Conservation (phyloP, 1,140 invertebrate species). For the Macrocentrus cingulum region DNA sequence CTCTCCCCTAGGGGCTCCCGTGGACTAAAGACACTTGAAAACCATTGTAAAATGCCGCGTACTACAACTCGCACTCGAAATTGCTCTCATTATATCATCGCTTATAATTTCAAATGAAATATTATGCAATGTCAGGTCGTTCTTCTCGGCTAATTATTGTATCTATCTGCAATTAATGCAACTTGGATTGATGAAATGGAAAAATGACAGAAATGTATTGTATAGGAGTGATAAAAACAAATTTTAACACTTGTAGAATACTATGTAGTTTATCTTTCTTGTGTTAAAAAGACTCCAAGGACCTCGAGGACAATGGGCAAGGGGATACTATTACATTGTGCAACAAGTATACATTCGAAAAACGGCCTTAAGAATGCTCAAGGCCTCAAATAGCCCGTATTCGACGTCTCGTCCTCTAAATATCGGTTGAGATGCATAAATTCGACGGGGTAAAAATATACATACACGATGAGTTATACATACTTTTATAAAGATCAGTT, state of each 20-base stretch:
- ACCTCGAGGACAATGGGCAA: slow-evolving; percentile 38
- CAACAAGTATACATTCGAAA: slow-evolving; percentile 53
- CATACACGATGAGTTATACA: slow-evolving; percentile 3
- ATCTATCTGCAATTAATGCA: no score
- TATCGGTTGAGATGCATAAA: slow-evolving; percentile 43
- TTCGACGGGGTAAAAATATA: neutral
- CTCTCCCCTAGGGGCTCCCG: neutral
- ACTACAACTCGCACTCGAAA: neutral
- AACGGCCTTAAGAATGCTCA: slow-evolving; percentile 53
- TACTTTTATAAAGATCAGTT: neutral
- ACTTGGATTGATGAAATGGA: no score
- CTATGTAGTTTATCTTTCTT: slow-evolving; percentile 39
- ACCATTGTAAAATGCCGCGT: slow-evolving; percentile 11
- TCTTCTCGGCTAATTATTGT: no score
- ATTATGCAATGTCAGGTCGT: neutral
- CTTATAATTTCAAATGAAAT: neutral
- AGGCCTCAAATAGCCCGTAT: slow-evolving; percentile 59
- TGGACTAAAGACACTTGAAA: neutral
- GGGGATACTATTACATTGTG: slow-evolving; percentile 58
- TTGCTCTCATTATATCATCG: neutral
- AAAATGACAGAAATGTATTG: no score
- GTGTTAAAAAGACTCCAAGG: slow-evolving; percentile 50
- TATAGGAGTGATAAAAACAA: no score
- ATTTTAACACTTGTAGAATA: no score
- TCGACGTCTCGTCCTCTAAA: slow-evolving; percentile 46